A percentile compares a stretch with the other conserved stretches of the same genome.
Evolutionary conservation across 2,797 vertebrate genomes (phyloP).

Genomic region (Cheirogaleus major): DNA sequence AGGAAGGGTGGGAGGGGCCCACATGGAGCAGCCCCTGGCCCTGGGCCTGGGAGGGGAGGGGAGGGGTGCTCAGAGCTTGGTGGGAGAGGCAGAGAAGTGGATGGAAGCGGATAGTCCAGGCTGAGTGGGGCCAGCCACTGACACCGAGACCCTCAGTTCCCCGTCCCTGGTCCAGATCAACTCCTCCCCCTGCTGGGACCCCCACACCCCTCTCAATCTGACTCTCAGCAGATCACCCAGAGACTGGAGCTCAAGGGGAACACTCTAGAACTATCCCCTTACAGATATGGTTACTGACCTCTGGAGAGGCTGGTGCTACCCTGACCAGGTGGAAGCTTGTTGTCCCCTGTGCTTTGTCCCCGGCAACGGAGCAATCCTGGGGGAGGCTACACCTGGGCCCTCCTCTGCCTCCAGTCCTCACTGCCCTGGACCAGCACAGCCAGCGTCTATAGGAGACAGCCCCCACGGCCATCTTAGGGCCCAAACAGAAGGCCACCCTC

Average conservation of each 20-base stretch:
- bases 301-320: too few relatives aligned
- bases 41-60: neutral
- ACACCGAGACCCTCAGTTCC: neutral
- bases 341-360: neutral
- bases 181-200: too few relatives aligned
- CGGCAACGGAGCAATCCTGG: accelerated
- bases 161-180: neutral
- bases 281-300: too few relatives aligned
- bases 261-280: too few relatives aligned
- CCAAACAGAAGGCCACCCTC: neutral
- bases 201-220: too few relatives aligned
- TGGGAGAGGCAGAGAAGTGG: neutral
- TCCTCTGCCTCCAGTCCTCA: neutral
- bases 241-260: too few relatives aligned
- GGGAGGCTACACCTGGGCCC: neutral
- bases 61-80: neutral
- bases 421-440: neutral
- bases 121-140: accelerated
- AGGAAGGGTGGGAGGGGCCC: neutral
- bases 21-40: neutral
- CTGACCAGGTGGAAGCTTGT: neutral
- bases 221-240: too few relatives aligned
- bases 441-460: neutral
- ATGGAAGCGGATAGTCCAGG: neutral
- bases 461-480: neutral